Percentiles rank a stretch among this genome's conserved stretches.
phyloP scores from a whole-genome alignment of 2,113 vertebrate species.

The Toxotes jaculatrix region DNA sequence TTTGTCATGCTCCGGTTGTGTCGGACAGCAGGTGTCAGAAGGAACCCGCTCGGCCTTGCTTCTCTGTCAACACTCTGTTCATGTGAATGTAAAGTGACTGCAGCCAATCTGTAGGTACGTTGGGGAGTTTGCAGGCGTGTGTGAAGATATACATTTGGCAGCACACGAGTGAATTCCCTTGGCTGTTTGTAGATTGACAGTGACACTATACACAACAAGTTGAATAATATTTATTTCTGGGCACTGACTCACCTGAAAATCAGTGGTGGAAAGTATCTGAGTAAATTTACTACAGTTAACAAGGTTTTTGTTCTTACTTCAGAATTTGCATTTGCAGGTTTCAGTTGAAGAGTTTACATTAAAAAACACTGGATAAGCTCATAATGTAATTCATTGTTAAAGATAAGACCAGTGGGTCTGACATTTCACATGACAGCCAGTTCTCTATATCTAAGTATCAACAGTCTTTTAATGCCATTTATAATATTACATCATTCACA shows the following conservation, averaged over 20 bases:
- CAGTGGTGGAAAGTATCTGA: background rate
- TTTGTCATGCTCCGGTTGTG: slow-evolving; percentile 68
- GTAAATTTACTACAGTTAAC: background rate
- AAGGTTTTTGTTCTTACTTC: no score
- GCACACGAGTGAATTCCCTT: slow-evolving; percentile 15
- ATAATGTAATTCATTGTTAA: no score
- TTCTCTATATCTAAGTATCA: no score
- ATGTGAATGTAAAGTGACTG: slow-evolving; percentile 59
- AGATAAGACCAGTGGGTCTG: no score
- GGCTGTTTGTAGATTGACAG: slow-evolving; percentile 9
- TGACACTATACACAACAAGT: background rate
- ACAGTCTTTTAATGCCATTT: no score
- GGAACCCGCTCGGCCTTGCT: slow-evolving; percentile 44
- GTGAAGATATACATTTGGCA: background rate
- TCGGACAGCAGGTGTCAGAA: slow-evolving; percentile 66
- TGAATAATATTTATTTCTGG: slow-evolving; percentile 13
- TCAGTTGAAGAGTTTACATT: no score
- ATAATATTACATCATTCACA: no score
- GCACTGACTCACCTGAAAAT: background rate
- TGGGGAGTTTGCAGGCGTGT: slow-evolving; percentile 18
- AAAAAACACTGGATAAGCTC: no score
- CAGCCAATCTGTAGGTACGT: slow-evolving; percentile 22
- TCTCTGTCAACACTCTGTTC: slow-evolving; percentile 50
- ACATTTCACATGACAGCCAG: no score
- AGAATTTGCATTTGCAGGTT: no score